Evolutionary conservation across 2,888 invertebrate species (phyloP), one percentile per base, ranked within the genome.

Genomic region (Augochlorella aurata): DNA sequence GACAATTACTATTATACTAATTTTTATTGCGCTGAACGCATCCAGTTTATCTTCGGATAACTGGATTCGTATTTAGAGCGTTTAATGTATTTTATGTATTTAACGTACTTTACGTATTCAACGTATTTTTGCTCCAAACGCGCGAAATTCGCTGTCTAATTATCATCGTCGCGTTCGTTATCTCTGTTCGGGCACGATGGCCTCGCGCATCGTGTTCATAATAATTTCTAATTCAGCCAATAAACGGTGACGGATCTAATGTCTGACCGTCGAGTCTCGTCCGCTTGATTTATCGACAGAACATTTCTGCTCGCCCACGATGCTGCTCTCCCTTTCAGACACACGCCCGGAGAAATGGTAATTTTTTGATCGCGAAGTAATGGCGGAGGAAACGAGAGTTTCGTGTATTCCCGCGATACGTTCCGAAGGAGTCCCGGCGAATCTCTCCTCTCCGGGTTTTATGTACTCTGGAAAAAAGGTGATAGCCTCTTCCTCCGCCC

Each of bases 161-260:
- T n/a, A 21, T n/a, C 52, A 21, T 38, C 38, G 38, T 7, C n/a
- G 18, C 24, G 61, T 29, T 10, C 10, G 4, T 63, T 50, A 38
- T 18, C 18, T 38, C 38, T 52, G 29, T 66, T 72, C 63, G 2
- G 7, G 63, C 49, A 63, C 49, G 49, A 38, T n/a, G 58, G 24
- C 58, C 29, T 38, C 38, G 12, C 18, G 54, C 54, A 77, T 81
- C 74, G 72, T 74, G 49, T 54, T 63, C 47, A 54, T 67, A 83
- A 77, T 77, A 63, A 74, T 81, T 81, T 81, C 77, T 83, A 81
- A 81, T 83, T 83, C 81, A 77, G 74, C 77, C 83, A 83, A 81
- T 83, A 65, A 81, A 81, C 65, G 21, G 69, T 58, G 66, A 18
- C n/a, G 71, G 38, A 81, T 74, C 52, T 78, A 81, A 54, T 47